These are phyloP conservation scores for Xenus cinereus DNA, from an alignment of 2,113 vertebrate genomes.

Conservation along the genomic window DNA sequence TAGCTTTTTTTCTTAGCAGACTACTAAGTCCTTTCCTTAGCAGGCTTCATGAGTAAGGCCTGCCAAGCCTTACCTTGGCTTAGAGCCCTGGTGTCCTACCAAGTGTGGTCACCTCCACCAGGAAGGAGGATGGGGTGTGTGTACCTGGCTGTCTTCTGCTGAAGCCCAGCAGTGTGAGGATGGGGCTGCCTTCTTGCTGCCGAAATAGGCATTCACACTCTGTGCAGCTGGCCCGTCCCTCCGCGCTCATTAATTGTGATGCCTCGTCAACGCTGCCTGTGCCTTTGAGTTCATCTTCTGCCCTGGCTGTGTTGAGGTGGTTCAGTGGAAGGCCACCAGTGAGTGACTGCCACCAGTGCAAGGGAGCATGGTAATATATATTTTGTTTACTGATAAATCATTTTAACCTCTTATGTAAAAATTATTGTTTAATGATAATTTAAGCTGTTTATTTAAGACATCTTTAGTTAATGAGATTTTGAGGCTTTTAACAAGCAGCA, in stretches of 20 bases:
- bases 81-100: fast-evolving
- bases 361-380: fast-evolving
- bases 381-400: not conserved
- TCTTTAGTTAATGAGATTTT: not conserved
- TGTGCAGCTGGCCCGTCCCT: not conserved
- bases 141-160: fast-evolving
- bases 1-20: not conserved
- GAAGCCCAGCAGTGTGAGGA: too few relatives aligned
- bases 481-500: not conserved
- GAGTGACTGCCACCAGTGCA: not conserved
- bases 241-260: fast-evolving
- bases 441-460: not conserved
- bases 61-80: too few relatives aligned
- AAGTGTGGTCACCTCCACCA: fast-evolving
- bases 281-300: not conserved
- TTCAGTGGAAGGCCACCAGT: not conserved
- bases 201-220: not conserved
- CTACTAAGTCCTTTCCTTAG: not conserved
- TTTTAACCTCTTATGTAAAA: fast-evolving
- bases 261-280: fast-evolving
- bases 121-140: not conserved
- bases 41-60: too few relatives aligned
- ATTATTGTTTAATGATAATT: not conserved
- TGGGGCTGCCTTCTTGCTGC: not conserved
- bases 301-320: not conserved